These are phyloP conservation scores for Dryas iulia DNA, from an alignment of 1,140 invertebrate genomes.

Conservation along the genomic window DNA sequence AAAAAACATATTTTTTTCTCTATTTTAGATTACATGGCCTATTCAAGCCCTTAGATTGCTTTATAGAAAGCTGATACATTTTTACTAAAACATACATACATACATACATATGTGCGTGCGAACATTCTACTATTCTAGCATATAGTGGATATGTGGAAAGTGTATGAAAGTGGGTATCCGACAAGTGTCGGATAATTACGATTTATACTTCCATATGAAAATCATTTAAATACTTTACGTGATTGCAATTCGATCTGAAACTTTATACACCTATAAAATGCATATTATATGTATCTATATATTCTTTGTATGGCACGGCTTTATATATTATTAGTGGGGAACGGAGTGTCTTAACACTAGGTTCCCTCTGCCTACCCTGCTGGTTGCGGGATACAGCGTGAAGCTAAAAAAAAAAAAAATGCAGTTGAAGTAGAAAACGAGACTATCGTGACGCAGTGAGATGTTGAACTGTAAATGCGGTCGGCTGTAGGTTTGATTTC, in stretches of 20 bases:
- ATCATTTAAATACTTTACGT: conserved; percentile 7
- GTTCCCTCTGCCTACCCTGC: too few relatives aligned
- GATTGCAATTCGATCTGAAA: conserved; percentile 1
- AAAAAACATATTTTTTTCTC: background rate
- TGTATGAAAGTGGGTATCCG: conserved; percentile 27
- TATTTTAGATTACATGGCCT: background rate
- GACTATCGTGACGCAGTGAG: too few relatives aligned
- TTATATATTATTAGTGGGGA: too few relatives aligned
- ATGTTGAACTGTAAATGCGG: too few relatives aligned
- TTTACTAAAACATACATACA: conserved; percentile 7
- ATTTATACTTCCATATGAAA: background rate
- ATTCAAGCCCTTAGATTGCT: conserved; percentile 10
- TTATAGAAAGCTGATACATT: conserved; percentile 52
- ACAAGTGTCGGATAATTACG: background rate
- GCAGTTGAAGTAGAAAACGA: too few relatives aligned
- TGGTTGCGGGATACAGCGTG: too few relatives aligned
- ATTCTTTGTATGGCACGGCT: too few relatives aligned
- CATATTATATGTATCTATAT: background rate
- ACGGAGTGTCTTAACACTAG: too few relatives aligned
- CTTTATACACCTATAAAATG: too few relatives aligned
- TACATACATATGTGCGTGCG: conserved; percentile 38
- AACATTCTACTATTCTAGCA: conserved; percentile 68
- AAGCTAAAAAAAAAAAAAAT: too few relatives aligned
- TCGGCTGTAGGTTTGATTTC: too few relatives aligned
- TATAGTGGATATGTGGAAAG: conserved; percentile 59